These are phyloP conservation scores for Drosophila kepulauana DNA, from an alignment of 1,140 invertebrate genomes.

Conservation along the genomic window DNA sequence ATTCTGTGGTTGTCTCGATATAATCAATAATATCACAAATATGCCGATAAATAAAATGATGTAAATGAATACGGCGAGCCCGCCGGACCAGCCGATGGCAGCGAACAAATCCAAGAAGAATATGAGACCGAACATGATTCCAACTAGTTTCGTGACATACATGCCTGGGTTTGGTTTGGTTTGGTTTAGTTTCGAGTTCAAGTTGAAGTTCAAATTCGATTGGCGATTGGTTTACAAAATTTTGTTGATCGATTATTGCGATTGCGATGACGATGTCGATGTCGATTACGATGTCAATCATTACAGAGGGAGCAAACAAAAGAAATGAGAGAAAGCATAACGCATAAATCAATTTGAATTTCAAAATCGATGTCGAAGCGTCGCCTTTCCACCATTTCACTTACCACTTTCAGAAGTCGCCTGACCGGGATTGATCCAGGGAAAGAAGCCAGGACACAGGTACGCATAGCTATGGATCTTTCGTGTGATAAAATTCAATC, in stretches of 20 bases:
- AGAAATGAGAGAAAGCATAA: constrained; percentile 49
- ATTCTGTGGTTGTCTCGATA: constrained; percentile 96
- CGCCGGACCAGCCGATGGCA: constrained; percentile 91
- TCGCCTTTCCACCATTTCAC: constrained; percentile 13
- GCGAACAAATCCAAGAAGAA: constrained; percentile 93
- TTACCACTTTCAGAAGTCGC: constrained; percentile 91
- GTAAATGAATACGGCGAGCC: constrained; percentile 90
- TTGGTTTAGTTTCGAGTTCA: constrained; percentile 17
- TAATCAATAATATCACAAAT: constrained; percentile 91
- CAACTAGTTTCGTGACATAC: constrained; percentile 95
- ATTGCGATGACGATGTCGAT: constrained; percentile 34
- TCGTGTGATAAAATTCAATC: constrained; percentile 87
- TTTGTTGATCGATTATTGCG: constrained; percentile 9
- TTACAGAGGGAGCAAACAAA: constrained; percentile 26
- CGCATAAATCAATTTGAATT: constrained; percentile 37
- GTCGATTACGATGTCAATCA: constrained; percentile 11
- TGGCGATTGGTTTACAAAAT: constrained; percentile 6
- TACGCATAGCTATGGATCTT: constrained; percentile 90
- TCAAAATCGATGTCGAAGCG: constrained; percentile 17
- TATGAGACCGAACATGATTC: constrained; percentile 92
- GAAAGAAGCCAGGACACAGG: constrained; percentile 93
- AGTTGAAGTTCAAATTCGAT: constrained; percentile 36
- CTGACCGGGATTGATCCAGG: constrained; percentile 94
- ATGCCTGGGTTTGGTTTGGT: constrained; percentile 86
- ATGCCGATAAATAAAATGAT: constrained; percentile 91